Evolutionary conservation across 2,888 invertebrate species (phyloP).

Genomic region (Desoria tigrina): DNA sequence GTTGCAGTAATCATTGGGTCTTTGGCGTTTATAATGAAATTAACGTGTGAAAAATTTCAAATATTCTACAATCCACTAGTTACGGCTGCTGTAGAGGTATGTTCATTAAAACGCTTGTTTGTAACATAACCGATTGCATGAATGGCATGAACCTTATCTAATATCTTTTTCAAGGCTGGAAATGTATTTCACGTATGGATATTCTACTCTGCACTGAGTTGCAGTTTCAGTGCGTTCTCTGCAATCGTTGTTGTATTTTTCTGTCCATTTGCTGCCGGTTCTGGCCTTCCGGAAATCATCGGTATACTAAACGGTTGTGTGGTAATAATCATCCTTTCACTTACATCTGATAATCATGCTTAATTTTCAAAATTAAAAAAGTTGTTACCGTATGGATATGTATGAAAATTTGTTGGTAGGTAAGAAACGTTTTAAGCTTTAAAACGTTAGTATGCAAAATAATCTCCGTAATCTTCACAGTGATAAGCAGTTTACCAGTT

Average conservation of each 20-base stretch:
- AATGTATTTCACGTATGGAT: slow-evolving; percentile 36
- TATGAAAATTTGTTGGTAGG: slow-evolving; percentile 32
- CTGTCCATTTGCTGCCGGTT: slow-evolving; percentile 52
- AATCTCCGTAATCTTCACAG: slow-evolving; percentile 56
- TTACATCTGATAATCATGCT: too few relatives aligned
- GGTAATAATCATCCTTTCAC: too few relatives aligned
- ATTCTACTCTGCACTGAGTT: slow-evolving; percentile 45
- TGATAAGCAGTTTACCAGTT: slow-evolving; percentile 58
- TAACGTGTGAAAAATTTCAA: slow-evolving; percentile 46
- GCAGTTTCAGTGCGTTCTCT: slow-evolving; percentile 41
- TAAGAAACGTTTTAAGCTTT: slow-evolving; percentile 57
- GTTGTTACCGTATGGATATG: slow-evolving; percentile 8
- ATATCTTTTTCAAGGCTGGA: slow-evolving; percentile 36
- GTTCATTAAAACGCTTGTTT: slow-evolving; percentile 1
- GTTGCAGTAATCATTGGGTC: slow-evolving; percentile 57
- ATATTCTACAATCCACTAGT: slow-evolving; percentile 48
- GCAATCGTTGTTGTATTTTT: slow-evolving; percentile 47
- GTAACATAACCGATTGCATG: too few relatives aligned
- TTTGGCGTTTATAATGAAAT: slow-evolving; percentile 57
- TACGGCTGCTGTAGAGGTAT: slow-evolving; percentile 39
- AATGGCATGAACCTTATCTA: too few relatives aligned
- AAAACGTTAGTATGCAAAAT: slow-evolving; percentile 57
- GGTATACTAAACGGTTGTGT: slow-evolving; percentile 58
- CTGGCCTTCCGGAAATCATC: slow-evolving; percentile 58
- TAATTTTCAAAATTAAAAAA: neutral